Evolutionary conservation across 1,140 invertebrate species (phyloP).

Genomic region (Drosophila nigrodunni): DNA sequence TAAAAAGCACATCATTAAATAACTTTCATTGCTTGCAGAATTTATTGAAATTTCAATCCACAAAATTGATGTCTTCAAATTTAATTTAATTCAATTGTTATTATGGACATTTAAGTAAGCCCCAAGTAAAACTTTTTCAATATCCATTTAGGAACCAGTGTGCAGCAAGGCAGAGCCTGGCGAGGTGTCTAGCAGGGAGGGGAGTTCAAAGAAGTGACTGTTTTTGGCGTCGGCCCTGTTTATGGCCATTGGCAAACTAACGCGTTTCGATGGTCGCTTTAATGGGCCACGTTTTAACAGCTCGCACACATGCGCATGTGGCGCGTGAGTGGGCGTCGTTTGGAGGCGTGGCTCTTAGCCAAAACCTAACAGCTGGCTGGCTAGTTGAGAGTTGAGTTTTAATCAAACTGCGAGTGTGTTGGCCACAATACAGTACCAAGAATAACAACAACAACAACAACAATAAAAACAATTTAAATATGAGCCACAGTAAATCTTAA

Average conservation of each 20-base stretch:
- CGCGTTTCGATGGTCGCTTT: slow-evolving; percentile 57
- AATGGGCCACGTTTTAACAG: slow-evolving; percentile 62
- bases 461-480: slow-evolving; percentile 72
- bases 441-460: slow-evolving; percentile 38
- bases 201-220: not conserved
- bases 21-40: not conserved
- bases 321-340: slow-evolving; percentile 25
- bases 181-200: not conserved
- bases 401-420: slow-evolving; percentile 60
- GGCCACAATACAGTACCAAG: slow-evolving; percentile 42
- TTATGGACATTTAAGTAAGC: slow-evolving; percentile 28
- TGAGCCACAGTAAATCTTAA: slow-evolving; percentile 78
- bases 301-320: slow-evolving; percentile 55
- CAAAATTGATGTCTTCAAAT: slow-evolving; percentile 6
- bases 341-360: slow-evolving; percentile 10
- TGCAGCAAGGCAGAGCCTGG: slow-evolving; percentile 1
- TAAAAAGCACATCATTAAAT: too few species aligned
- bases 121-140: slow-evolving; percentile 36
- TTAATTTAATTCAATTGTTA: slow-evolving; percentile 15
- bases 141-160: slow-evolving; percentile 31
- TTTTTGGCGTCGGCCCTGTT: slow-evolving; percentile 27
- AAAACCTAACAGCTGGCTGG: slow-evolving; percentile 34
- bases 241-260: slow-evolving; percentile 64
- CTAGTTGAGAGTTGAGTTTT: slow-evolving; percentile 65
- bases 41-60: slow-evolving; percentile 14